Conservation (phyloP, 2,797 vertebrate species). For the Carapus acus region DNA sequence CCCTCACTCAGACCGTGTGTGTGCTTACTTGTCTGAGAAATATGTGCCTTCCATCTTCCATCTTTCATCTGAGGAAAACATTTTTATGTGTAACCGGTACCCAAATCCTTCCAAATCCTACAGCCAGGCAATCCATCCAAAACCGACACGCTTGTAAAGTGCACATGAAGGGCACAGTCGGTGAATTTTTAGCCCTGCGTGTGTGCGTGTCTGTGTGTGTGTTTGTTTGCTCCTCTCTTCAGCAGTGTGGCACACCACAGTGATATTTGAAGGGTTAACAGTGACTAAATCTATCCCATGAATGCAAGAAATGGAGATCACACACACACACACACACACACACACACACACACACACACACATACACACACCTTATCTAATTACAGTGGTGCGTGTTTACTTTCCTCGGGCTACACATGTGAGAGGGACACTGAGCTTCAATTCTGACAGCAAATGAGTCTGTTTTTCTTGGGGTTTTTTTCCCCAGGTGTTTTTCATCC, state of each 20-base stretch:
- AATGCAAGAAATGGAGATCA: too few relatives aligned
- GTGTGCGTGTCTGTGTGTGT: conserved; percentile 7
- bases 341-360: too few relatives aligned
- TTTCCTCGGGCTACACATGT: too few relatives aligned
- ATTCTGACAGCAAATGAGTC: too few relatives aligned
- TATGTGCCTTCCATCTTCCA: conserved; percentile 12
- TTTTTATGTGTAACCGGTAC: conserved; percentile 8
- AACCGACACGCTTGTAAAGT: conserved; percentile 22
- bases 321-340: too few relatives aligned
- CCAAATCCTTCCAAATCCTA: conserved; percentile 18
- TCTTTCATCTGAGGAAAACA: conserved; percentile 22
- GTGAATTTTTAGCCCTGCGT: background rate
- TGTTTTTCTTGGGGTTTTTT: too few relatives aligned
- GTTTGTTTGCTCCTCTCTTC: background rate
- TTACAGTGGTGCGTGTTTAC: too few relatives aligned
- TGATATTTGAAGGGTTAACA: conserved; percentile 2
- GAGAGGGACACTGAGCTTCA: too few relatives aligned
- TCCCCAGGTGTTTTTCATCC: too few relatives aligned
- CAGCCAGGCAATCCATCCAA: conserved; percentile 8
- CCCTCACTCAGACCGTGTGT: conserved; percentile 6
- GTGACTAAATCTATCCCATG: background rate
- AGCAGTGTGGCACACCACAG: background rate
- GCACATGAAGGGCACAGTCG: background rate
- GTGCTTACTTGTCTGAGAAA: conserved; percentile 2
- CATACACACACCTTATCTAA: too few relatives aligned